Percentiles rank a stretch among this genome's conserved stretches.
phyloP scores from a whole-genome alignment of 2,888 invertebrate genomes.

The Argyresthia goedartella region DNA sequence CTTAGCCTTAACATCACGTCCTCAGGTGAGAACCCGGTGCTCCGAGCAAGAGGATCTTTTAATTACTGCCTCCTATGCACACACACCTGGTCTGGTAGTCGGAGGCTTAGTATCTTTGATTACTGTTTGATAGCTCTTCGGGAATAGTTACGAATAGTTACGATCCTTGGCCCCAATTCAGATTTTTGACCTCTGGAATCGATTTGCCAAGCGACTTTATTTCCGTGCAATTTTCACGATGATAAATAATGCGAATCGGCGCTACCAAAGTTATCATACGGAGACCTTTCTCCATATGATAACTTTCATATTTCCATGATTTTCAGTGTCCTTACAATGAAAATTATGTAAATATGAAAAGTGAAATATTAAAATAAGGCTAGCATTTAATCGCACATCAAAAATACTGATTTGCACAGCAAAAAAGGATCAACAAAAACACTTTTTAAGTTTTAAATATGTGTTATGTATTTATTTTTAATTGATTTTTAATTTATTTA shows the following conservation, averaged over 20 bases:
- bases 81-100: not conserved
- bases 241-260: not conserved
- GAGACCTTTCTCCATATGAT: too few species aligned
- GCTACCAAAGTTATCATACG: too few species aligned
- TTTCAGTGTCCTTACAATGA: too few species aligned
- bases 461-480: too few species aligned
- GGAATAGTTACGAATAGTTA: not conserved
- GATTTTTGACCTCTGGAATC: not conserved
- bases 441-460: too few species aligned
- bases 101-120: not conserved
- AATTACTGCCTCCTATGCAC: constrained; percentile 1
- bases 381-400: too few species aligned
- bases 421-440: too few species aligned
- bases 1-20: not conserved
- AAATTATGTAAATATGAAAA: too few species aligned
- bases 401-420: too few species aligned
- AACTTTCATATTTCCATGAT: too few species aligned
- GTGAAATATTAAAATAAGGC: too few species aligned
- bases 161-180: not conserved
- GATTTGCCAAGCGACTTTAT: not conserved
- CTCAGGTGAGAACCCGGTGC: constrained; percentile 1
- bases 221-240: not conserved
- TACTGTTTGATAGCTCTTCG: not conserved
- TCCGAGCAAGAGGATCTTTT: not conserved
- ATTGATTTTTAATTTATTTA: too few species aligned